Percentiles rank a stretch among this genome's conserved stretches.
Conservation (phyloP, 1,140 invertebrate genomes). For the Anastrepha obliqua region DNA sequence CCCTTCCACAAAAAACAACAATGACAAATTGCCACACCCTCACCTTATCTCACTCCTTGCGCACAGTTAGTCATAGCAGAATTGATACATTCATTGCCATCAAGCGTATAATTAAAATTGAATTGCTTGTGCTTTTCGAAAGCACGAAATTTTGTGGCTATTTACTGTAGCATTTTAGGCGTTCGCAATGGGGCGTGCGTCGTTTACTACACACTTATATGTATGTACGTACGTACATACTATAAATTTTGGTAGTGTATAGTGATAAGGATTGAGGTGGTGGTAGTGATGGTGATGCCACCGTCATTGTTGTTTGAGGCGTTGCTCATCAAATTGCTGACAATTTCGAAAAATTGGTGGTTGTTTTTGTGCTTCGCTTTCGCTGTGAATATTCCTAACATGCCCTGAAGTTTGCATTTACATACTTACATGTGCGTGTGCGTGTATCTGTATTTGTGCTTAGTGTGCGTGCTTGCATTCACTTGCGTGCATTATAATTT, state of each 20-base stretch:
- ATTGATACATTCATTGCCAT: constrained; percentile 44
- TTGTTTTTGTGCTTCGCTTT: neutral
- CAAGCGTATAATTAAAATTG: constrained; percentile 47
- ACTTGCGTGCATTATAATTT: constrained; percentile 49
- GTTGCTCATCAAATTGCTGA: constrained; percentile 49
- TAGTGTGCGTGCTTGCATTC: constrained; percentile 39
- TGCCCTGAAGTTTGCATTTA: neutral
- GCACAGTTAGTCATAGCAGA: neutral
- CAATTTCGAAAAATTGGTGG: constrained; percentile 42
- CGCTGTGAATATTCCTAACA: too few species aligned
- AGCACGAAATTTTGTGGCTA: constrained; percentile 4
- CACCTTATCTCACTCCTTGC: neutral
- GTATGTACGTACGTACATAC: neutral
- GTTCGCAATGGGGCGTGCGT: neutral
- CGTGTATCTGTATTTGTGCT: neutral
- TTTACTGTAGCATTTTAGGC: constrained; percentile 28
- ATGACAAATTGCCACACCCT: neutral
- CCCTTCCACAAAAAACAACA: neutral
- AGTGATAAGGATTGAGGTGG: too few species aligned
- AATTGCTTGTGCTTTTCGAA: constrained; percentile 23
- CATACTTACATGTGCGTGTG: too few species aligned
- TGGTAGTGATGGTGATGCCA: too few species aligned
- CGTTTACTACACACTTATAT: neutral
- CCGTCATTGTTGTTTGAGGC: neutral
- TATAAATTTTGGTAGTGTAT: neutral